phyloP scores from a whole-genome alignment of 2,888 invertebrate genomes.

The Prionchulus punctatus region DNA sequence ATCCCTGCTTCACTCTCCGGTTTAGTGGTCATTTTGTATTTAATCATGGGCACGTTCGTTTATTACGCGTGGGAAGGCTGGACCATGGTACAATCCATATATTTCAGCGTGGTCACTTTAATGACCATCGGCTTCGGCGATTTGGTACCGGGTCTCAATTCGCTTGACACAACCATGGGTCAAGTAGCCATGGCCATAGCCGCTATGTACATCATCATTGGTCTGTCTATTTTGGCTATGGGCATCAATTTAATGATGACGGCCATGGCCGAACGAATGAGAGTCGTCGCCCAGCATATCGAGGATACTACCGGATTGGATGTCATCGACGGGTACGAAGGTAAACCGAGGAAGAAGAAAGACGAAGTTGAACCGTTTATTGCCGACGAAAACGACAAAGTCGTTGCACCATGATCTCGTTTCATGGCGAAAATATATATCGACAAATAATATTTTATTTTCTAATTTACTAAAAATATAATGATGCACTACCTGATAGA shows the following conservation, averaged over 20 bases:
- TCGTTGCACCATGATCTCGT: too few species aligned
- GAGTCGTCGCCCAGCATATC: too few species aligned
- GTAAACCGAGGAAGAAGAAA: too few species aligned
- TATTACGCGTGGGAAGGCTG: conserved; percentile 2
- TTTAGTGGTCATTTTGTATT: not conserved
- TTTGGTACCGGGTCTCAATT: conserved; percentile 4
- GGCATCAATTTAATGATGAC: not conserved
- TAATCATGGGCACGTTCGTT: not conserved
- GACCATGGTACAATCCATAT: conserved; percentile 3
- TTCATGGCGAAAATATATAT: too few species aligned
- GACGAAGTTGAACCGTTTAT: too few species aligned
- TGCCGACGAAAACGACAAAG: too few species aligned
- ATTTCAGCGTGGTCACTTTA: conserved; percentile 4
- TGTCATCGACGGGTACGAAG: too few species aligned
- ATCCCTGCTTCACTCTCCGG: too few species aligned
- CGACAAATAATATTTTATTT: too few species aligned
- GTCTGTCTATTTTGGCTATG: conserved; percentile 8
- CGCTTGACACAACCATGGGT: not conserved
- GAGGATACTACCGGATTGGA: too few species aligned
- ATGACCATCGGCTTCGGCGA: conserved; percentile 12
- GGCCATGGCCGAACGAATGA: not conserved
- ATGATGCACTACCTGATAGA: too few species aligned
- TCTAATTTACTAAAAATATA: too few species aligned
- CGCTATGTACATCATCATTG: conserved; percentile 7
- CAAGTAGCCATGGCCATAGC: not conserved